Conservation (phyloP, 1,140 invertebrate genomes). For the Neodiprion pinetum region DNA sequence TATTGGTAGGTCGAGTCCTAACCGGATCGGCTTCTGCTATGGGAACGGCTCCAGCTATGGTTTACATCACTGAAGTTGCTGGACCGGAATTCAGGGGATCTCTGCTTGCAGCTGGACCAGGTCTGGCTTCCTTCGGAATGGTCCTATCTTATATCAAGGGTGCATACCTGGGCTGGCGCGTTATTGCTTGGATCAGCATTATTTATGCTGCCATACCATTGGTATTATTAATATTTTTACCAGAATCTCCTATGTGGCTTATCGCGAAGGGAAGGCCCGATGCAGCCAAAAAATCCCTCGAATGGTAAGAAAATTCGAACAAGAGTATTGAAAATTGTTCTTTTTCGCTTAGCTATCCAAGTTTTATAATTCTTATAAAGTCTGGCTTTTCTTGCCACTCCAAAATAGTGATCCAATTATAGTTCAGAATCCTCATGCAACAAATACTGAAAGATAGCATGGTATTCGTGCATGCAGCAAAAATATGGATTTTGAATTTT, state of each 20-base stretch:
- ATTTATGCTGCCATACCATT: slow-evolving; percentile 64
- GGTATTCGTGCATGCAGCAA: too few relatives aligned
- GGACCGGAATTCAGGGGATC: slow-evolving; percentile 66
- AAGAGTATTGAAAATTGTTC: background rate
- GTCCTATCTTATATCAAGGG: slow-evolving; percentile 69
- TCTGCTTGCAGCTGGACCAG: slow-evolving; percentile 63
- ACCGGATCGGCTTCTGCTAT: slow-evolving; percentile 67
- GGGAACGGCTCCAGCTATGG: slow-evolving; percentile 66
- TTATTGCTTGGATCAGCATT: slow-evolving; percentile 65
- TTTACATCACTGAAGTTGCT: slow-evolving; percentile 70
- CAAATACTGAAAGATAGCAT: too few relatives aligned
- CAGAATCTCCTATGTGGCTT: slow-evolving; percentile 74
- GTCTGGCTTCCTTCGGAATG: slow-evolving; percentile 63
- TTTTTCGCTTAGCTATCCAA: background rate
- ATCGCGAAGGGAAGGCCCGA: slow-evolving; percentile 64
- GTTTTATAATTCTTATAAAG: background rate
- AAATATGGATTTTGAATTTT: slow-evolving; percentile 29
- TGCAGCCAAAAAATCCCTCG: slow-evolving; percentile 63
- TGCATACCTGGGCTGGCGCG: slow-evolving; percentile 66
- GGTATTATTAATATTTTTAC: slow-evolving; percentile 65
- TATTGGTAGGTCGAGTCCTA: slow-evolving; percentile 70
- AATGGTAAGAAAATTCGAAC: slow-evolving; percentile 45
- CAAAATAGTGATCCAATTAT: too few relatives aligned
- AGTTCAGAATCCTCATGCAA: too few relatives aligned
- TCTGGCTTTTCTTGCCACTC: too few relatives aligned